Conservation (phyloP, 2,888 invertebrate species). For the Plutella xylostella region DNA sequence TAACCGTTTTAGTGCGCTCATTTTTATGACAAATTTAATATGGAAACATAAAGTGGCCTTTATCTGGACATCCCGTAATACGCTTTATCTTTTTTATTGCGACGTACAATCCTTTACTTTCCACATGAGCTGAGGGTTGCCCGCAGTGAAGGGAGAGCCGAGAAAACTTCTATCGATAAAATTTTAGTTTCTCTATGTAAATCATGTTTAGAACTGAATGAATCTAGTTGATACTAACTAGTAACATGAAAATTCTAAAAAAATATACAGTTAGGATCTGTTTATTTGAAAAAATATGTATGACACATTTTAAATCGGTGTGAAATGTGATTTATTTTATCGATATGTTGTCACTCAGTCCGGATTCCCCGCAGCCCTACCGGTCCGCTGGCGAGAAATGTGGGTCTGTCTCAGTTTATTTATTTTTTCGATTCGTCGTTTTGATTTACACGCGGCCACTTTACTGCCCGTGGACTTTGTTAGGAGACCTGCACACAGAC, state of each 20-base stretch:
- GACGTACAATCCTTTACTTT: slow-evolving; percentile 43
- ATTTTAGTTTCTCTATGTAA: no score
- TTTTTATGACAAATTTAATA: slow-evolving; percentile 52
- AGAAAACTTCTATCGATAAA: slow-evolving; percentile 24
- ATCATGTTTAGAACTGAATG: no score
- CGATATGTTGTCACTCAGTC: slow-evolving; percentile 19
- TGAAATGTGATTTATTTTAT: no score
- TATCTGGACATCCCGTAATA: slow-evolving; percentile 54
- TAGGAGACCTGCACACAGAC: slow-evolving; percentile 29
- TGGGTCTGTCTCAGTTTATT: slow-evolving; percentile 42
- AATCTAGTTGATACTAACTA: no score
- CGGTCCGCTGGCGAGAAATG: slow-evolving; percentile 29
- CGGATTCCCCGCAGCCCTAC: background rate
- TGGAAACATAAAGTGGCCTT: slow-evolving; percentile 49
- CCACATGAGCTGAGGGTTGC: slow-evolving; percentile 25
- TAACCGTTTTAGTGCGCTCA: slow-evolving; percentile 36
- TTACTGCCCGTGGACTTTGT: slow-evolving; percentile 64
- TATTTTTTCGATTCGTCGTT: slow-evolving; percentile 55
- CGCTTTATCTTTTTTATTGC: slow-evolving; percentile 51
- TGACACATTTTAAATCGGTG: no score
- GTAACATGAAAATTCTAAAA: no score
- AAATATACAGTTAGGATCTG: no score
- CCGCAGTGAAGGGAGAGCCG: slow-evolving; percentile 12
- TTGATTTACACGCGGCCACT: slow-evolving; percentile 64
- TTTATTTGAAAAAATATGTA: no score